Evolutionary conservation across 1,140 invertebrate genomes (phyloP), one percentile per base, ranked within the genome.

Genomic region (Nymphalis io): DNA sequence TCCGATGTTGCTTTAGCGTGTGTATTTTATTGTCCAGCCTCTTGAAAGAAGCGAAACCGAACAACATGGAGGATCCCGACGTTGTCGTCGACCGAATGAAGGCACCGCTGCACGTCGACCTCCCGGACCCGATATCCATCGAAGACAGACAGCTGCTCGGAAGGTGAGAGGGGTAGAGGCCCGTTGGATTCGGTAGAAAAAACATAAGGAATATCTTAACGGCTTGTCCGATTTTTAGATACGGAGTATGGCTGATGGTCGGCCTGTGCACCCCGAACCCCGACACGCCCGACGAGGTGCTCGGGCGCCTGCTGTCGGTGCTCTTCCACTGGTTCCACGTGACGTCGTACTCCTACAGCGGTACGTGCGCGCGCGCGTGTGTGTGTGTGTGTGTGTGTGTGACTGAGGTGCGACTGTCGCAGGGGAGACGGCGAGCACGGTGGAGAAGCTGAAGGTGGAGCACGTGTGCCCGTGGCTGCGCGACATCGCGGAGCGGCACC

Each of bases 241-340:
- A 99, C 90, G 99, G 98, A 4, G 97, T 99, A 58, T 99, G 98
- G 98, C 88, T 99, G 67, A 94, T 99, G 74, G 97, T 99, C 39
- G 98, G 98, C 46, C 94, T 99, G 70, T 99, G 98, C 89, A 96
- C 96, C 11, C 97, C 97, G 18, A 95, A 95, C 69, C 93, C 96
- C 46, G 95, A 95, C 74, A 96, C 98, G n/a, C 96, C 97, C 5
- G 92, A 96, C 83, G 96, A 98, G 90, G 95, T 98, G 39, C 93
- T 99, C 40, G 98, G 98, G 18, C 93, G 98, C 76, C 94, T 99
- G 74, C 93, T 99, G 27, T 97, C 97, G 63, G 98, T 98, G 94
- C 93, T 99, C 63, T 99, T 99, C 93, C 98, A 99, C 92, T 99
- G 99, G 99, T 99, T 99, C 93, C 97, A 99, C 93, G 96, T 98